Base-by-base conservation (phyloP, 2,888 invertebrate species). In the Anoncus sp. region DNA sequence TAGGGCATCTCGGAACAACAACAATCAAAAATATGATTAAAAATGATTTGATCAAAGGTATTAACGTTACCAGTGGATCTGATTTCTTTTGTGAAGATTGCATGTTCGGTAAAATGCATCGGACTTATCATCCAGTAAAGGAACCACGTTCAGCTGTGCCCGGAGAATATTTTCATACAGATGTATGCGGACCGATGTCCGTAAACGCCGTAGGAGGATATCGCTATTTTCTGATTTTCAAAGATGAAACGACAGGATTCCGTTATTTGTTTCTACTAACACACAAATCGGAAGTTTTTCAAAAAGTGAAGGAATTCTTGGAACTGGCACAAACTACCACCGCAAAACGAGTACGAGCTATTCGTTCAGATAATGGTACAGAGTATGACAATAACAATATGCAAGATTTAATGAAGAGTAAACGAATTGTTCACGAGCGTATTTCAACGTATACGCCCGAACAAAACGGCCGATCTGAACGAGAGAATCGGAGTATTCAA, bases 401-500 rank as follows among this genome's bases (percentile, higher is more conserved):
- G 16, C 9, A 3, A 12, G 9, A 59, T 20, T 9, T 59, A 12
- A 3, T 59, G 57, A 9, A 9, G 7, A 9, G 22, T 10, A 57
- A 35, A 31, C 80, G 79, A n/a, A 81, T 80, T 6, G 45, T 45
- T 2, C 43, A 79, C 5, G 70, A 75, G 12, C 75, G 76, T 5
- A 77, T 77, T 3, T 62, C 80, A 2, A 77, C 80, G 1, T 81
- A 80, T 20, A 81, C 79, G 5, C 80, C 77, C 6, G 77, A 81
- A 16, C 79, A 81, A 59, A 83, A 80, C 27, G 81, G 79, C 5
- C 73, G 80, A 43, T 73, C 65, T 5, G 81, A 83, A 40, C 66
- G 80, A 27, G 83, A 83, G 27, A 81, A 79, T 73, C 72, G 79
- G 4, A 81, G 79, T 1, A 75, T 83, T 12, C 76, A 78, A 3